phyloP scores from a whole-genome alignment of 2,888 invertebrate species.

The Drosophila affinis region DNA sequence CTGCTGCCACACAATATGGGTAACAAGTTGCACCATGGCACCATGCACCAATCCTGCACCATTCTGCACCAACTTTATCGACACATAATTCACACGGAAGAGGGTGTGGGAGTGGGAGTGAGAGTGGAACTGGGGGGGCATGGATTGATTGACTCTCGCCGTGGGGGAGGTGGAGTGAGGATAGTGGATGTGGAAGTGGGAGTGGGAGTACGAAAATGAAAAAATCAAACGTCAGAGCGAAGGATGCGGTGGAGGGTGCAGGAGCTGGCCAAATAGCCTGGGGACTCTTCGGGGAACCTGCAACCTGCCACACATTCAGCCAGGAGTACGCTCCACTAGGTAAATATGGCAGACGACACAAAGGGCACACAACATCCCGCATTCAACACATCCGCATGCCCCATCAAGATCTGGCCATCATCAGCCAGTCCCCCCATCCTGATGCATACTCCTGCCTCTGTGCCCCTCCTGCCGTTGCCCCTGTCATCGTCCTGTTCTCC shows the following conservation, averaged over 20 bases:
- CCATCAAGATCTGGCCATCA: slow-evolving; percentile 46
- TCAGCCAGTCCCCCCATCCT: slow-evolving; percentile 10
- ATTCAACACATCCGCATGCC: slow-evolving; percentile 59
- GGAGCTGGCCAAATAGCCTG: slow-evolving; percentile 5
- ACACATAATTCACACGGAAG: slow-evolving; percentile 73
- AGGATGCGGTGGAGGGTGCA: neutral
- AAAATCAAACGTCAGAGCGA: slow-evolving; percentile 49
- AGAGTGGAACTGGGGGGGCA: slow-evolving; percentile 34
- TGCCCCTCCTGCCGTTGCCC: neutral
- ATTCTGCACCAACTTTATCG: slow-evolving; percentile 67
- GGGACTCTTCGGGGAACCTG: neutral
- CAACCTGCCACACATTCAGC: slow-evolving; percentile 21
- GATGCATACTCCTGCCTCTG: neutral
- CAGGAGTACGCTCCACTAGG: slow-evolving; percentile 46
- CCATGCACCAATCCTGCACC: slow-evolving; percentile 58
- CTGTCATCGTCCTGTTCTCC: slow-evolving; percentile 30
- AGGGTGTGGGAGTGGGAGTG: slow-evolving; percentile 21
- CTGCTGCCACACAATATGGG: slow-evolving; percentile 66
- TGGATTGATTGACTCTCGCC: slow-evolving; percentile 64
- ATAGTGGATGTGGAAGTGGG: slow-evolving; percentile 12
- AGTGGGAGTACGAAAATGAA: slow-evolving; percentile 52
- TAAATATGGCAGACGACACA: slow-evolving; percentile 50
- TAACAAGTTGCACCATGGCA: slow-evolving; percentile 66
- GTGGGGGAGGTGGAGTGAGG: slow-evolving; percentile 4
- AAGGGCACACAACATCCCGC: slow-evolving; percentile 19